A percentile compares a stretch with the other conserved stretches of the same genome.
Evolutionary conservation across 2,888 invertebrate genomes (phyloP).

Genomic region (Anaspis maculata): DNA sequence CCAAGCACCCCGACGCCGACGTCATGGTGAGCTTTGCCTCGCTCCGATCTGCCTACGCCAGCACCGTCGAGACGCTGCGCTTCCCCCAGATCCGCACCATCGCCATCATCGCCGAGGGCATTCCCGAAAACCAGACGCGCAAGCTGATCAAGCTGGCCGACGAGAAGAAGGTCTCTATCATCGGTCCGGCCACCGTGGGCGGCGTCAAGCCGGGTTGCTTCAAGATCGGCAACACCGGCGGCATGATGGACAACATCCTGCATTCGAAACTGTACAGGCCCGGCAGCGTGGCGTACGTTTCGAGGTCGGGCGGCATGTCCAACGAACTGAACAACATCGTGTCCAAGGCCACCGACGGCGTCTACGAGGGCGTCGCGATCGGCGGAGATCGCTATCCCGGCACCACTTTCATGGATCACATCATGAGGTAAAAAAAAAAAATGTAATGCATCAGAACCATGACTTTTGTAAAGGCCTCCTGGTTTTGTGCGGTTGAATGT

Average conservation of each 20-base stretch:
- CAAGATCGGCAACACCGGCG: conserved; percentile 99
- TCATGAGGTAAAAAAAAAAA: conserved; percentile 58
- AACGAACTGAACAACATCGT: conserved; percentile 98
- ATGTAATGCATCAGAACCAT: conserved; percentile 1
- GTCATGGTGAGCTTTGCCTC: conserved; percentile 97
- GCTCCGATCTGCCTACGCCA: conserved; percentile 92
- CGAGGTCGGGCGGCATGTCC: conserved; percentile 98
- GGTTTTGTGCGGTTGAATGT: too few relatives aligned
- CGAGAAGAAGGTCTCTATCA: conserved; percentile 52
- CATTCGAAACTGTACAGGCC: conserved; percentile 95
- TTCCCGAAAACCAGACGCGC: conserved; percentile 97
- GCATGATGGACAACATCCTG: conserved; percentile 99
- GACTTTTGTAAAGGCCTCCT: conserved; percentile 1
- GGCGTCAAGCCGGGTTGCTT: conserved; percentile 98
- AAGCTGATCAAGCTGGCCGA: conserved; percentile 81
- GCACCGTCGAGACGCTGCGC: conserved; percentile 88
- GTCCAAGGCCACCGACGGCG: conserved; percentile 93
- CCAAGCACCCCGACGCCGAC: conserved; percentile 88
- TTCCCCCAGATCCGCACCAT: conserved; percentile 93
- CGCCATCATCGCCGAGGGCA: conserved; percentile 98
- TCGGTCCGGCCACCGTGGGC: conserved; percentile 83
- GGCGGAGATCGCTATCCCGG: conserved; percentile 97
- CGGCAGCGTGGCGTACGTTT: conserved; percentile 96
- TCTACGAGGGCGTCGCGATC: conserved; percentile 96
- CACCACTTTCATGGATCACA: conserved; percentile 96